A percentile compares a stretch with the other conserved stretches of the same genome.
Conservation (phyloP, 2,888 invertebrate genomes). For the Caenorhabditis drosophilae region DNA sequence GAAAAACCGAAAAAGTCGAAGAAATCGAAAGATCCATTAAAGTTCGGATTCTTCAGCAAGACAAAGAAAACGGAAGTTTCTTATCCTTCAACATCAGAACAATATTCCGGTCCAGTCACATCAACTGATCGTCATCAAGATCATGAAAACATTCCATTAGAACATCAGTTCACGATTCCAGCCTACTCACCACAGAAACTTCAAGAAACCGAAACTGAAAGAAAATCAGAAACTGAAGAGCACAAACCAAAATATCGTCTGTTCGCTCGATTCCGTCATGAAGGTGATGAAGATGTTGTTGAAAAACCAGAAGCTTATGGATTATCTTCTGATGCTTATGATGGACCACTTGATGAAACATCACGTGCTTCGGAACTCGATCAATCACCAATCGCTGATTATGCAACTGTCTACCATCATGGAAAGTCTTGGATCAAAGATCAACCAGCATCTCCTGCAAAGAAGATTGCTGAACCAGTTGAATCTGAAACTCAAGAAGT, state of each 20-base stretch:
- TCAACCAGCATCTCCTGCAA: conserved; percentile 16
- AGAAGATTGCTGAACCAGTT: conserved; percentile 6
- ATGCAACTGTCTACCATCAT: conserved; percentile 22
- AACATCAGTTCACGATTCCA: conserved; percentile 5
- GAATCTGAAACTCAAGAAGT: conserved; percentile 6
- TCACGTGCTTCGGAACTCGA: conserved; percentile 12
- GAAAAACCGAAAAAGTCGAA: conserved; percentile 4
- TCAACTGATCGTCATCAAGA: conserved; percentile 16
- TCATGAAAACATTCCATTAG: conserved; percentile 20
- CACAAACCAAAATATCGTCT: neutral
- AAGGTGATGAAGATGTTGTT: conserved; percentile 23
- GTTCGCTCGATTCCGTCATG: conserved; percentile 7
- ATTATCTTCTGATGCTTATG: conserved; percentile 10
- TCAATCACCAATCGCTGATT: conserved; percentile 10
- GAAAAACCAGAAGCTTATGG: conserved; percentile 12
- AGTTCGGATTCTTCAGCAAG: conserved; percentile 9
- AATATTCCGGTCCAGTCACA: conserved; percentile 28
- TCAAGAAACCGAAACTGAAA: neutral
- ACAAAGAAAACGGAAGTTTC: neutral
- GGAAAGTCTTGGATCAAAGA: conserved; percentile 25
- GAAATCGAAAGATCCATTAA: conserved; percentile 10
- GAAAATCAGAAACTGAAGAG: neutral
- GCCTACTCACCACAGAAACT: conserved; percentile 18
- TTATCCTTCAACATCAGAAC: conserved; percentile 5
- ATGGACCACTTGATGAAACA: conserved; percentile 25